Evolutionary conservation across 2,113 vertebrate species (phyloP), one percentile per base, ranked within the genome.

Genomic region (Pyxicephalus adspersus): DNA sequence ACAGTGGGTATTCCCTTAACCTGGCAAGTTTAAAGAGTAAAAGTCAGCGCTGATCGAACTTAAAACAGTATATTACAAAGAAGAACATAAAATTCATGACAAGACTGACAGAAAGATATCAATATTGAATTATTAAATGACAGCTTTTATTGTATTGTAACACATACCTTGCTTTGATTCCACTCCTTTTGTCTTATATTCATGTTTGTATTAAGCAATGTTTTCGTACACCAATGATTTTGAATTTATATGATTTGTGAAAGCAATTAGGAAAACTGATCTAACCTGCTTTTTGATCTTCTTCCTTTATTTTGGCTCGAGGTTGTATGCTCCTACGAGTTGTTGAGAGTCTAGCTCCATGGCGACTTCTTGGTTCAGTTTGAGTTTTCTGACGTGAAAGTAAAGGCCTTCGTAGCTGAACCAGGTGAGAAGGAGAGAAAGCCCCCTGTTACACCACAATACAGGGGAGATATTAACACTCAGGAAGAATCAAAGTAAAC

Each of bases 301-400:
- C 70, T 89, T 93, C 94, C 96, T 96, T 95, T 2, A 94, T 83
- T 2, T 95, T 98, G 23, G 92, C 92, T 85, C 98, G 98, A 18
- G 97, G 97, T 88, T 98, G 98, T 89, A 98, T 95, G 91, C 96
- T 98, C 79, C 97, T 90, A 6, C 96, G 94, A 0, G 97, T 99
- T 16, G 97, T 98, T 0, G 98, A 99, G 5, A 99, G 94, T 5
- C 96, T 94, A 16, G 96, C 96, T 64, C 95, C 96, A 0, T 93
- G 95, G 1, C 95, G 94, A 72, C 95, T 92, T 0, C 93, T 95
- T 2, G 92, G 88, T 66, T 99, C 97, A 0, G 89, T 95, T 5
- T 94, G 94, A 2, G 93, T 94, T 88, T 97, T 98, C 50, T 96
- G 97, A 3, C 97, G 95, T 34, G 97, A 98, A 83, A 99, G 91